Evolutionary conservation across 1,140 invertebrate species (phyloP), one percentile per base, ranked within the genome.

Genomic region (Scaptomyza pallida): DNA sequence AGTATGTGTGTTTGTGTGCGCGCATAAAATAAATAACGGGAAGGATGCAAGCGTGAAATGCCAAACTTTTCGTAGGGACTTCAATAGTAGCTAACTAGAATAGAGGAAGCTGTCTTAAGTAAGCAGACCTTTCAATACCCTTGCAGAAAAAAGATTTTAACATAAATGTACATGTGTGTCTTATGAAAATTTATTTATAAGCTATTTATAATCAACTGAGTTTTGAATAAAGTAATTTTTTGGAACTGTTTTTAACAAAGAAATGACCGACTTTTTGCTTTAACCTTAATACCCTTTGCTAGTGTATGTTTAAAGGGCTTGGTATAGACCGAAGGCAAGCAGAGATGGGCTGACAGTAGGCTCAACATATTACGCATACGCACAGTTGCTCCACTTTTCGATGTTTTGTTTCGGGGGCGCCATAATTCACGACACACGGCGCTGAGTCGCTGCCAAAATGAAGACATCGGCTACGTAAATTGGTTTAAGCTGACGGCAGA

Each of bases 401-500:
- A 30, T 30, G 26, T 30, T 30, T 9, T 8, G 26, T 30, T 30
- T 37, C 15, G 19, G 63, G 71, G 61, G 48, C 71, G 72, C 78
- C 72, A 88, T 88, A 88, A 88, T 78, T 88, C 82, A 88, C 81
- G 72, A 76, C 81, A 85, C 81, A 85, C 81, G 82, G 77, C 77
- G 60, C 77, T 72, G 64, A 78, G 52, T 56, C 73, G 52, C 59
- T 54, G 13, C 74, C 64, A 48, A 65, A 73, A 88, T 88, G 72
- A 88, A 88, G 82, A 88, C 83, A 82, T 88, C 72, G 82, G 72
- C 75, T 45, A 81, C 82, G 78, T 88, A 88, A 88, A 88, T 88
- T 88, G 82, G 82, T 88, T 88, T 88, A 88, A 88, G 82, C 82
- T 83, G 79, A 83, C 75, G 81, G 70, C 73, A 50, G 60, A 43